Conservation (phyloP, 2,113 vertebrate genomes). For the Dasyurus viverrinus region DNA sequence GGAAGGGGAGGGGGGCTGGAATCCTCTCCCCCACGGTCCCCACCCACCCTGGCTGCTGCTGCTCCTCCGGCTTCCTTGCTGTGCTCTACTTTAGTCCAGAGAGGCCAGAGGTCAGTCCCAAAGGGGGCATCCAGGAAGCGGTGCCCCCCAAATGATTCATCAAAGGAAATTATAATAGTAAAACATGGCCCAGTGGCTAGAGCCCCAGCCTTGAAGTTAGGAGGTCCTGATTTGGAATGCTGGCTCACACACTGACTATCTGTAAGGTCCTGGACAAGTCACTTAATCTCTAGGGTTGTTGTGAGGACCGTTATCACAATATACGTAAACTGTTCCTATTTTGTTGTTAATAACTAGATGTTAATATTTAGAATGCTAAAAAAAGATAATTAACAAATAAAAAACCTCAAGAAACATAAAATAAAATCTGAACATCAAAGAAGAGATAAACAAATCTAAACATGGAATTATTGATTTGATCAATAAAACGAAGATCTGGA, state of each 20-base stretch:
- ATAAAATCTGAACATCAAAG: neutral
- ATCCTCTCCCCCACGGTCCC: too few species aligned
- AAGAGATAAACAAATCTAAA: neutral
- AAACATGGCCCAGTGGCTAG: neutral
- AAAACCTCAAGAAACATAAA: neutral
- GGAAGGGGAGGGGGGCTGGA: neutral
- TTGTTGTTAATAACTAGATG: too few species aligned
- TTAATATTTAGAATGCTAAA: too few species aligned
- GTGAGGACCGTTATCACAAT: too few species aligned
- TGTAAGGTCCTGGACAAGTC: too few species aligned
- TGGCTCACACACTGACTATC: too few species aligned
- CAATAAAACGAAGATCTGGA: neutral
- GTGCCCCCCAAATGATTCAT: neutral
- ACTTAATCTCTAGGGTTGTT: too few species aligned
- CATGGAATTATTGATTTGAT: neutral
- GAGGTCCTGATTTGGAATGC: neutral
- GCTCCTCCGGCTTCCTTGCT: neutral
- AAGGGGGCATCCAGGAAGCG: neutral
- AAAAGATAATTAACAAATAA: neutral
- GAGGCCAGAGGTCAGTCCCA: neutral
- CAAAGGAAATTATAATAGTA: neutral
- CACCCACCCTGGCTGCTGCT: neutral
- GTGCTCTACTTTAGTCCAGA: too few species aligned
- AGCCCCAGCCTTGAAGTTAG: neutral
- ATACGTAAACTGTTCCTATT: too few species aligned